Evolutionary conservation across 2,797 vertebrate genomes (phyloP).

Genomic region (Nannoperca obscura): DNA sequence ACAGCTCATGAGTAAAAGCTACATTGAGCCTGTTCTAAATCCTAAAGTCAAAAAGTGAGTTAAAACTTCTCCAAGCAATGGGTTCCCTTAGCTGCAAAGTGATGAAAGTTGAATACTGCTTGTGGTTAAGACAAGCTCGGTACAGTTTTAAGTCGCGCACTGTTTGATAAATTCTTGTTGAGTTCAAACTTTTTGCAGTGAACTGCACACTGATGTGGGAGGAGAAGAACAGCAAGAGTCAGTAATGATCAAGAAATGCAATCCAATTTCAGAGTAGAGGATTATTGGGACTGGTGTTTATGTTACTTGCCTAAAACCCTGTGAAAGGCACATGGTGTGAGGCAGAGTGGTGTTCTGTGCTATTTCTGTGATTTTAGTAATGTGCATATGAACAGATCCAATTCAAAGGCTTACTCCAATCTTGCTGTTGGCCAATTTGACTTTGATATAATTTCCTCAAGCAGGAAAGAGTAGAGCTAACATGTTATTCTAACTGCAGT

Average conservation of each 20-base stretch:
- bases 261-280: conserved; percentile 24
- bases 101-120: conserved; percentile 18
- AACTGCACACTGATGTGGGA: conserved; percentile 32
- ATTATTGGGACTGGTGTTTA: conserved; percentile 46
- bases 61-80: neutral
- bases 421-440: conserved; percentile 36
- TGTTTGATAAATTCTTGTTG: conserved; percentile 15
- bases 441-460: conserved; percentile 47
- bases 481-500: conserved; percentile 22
- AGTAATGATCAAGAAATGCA: conserved; percentile 38
- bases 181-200: conserved; percentile 30
- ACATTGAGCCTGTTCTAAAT: neutral
- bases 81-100: conserved; percentile 5
- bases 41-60: conserved; percentile 23
- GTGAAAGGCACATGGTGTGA: conserved; percentile 35
- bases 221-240: conserved; percentile 37
- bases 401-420: conserved; percentile 25
- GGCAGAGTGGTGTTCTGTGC: conserved; percentile 20
- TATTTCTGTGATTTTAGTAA: conserved; percentile 27
- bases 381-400: conserved; percentile 17
- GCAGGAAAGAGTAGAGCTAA: conserved; percentile 33
- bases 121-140: conserved; percentile 15
- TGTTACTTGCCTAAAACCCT: conserved; percentile 38
- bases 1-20: conserved; percentile 18
- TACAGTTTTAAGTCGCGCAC: conserved; percentile 14